Evolutionary conservation across 2,113 vertebrate species (phyloP).

Genomic region (Ranitomeya imitator): DNA sequence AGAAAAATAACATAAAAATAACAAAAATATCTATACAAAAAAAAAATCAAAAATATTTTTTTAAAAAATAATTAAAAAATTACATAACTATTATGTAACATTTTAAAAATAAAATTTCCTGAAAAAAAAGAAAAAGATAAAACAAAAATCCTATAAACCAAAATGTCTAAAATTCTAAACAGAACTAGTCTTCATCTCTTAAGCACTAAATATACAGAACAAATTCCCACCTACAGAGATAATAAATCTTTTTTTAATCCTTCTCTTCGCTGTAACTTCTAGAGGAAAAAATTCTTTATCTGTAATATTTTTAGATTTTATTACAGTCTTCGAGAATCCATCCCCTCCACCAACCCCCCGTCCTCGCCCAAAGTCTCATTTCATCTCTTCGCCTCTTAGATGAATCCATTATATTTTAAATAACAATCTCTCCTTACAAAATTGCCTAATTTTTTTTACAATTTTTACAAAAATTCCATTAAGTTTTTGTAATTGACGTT

Average conservation of each 20-base stretch:
- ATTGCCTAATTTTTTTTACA: not conserved
- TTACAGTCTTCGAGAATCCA: not conserved
- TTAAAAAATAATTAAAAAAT: too few species aligned
- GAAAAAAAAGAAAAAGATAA: too few species aligned
- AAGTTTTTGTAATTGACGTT: not conserved
- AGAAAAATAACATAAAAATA: too few species aligned
- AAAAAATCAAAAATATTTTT: too few species aligned
- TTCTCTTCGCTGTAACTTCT: not conserved
- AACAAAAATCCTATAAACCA: too few species aligned
- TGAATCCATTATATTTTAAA: not conserved
- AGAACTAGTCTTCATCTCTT: not conserved
- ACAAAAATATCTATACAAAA: too few species aligned
- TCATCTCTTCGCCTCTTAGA: not conserved
- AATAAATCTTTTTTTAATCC: not conserved
- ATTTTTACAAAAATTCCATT: not conserved
- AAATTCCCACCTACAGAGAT: not conserved
- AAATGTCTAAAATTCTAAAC: too few species aligned
- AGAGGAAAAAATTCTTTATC: not conserved
- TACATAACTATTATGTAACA: too few species aligned
- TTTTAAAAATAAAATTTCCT: too few species aligned
- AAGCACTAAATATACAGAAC: not conserved
- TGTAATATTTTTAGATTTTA: not conserved
- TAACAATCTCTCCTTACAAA: slow-evolving; percentile 5
- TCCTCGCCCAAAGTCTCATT: not conserved
- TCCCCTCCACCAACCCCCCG: not conserved